These are phyloP conservation scores for Asbolus verrucosus DNA, from an alignment of 1,140 invertebrate species.

Conservation along the genomic window DNA sequence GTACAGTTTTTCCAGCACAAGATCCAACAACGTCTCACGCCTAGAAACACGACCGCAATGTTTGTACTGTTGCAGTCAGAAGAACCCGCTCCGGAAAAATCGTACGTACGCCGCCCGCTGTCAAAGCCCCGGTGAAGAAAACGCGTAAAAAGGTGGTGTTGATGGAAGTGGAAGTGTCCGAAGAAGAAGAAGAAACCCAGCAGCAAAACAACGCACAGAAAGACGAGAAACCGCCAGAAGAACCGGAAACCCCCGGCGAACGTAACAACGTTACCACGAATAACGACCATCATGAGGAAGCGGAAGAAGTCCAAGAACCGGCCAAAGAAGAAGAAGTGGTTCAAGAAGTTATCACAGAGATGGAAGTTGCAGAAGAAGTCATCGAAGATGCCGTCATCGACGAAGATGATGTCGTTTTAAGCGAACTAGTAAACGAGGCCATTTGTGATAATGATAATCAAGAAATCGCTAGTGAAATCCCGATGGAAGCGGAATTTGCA, in stretches of 20 bases:
- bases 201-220: constrained; percentile 29
- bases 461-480: constrained; percentile 30
- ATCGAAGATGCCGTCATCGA: constrained; percentile 52
- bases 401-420: constrained; percentile 24
- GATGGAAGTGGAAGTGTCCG: constrained; percentile 62
- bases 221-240: constrained; percentile 18
- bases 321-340: constrained; percentile 60
- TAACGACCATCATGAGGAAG: constrained; percentile 31
- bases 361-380: constrained; percentile 40
- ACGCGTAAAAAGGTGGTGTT: constrained; percentile 60
- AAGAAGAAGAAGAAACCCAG: constrained; percentile 57
- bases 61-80: constrained; percentile 46
- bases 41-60: constrained; percentile 12
- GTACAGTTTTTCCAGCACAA: background rate
- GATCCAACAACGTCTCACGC: constrained; percentile 13
- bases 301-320: constrained; percentile 18
- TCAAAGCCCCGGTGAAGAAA: constrained; percentile 54
- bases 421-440: background rate
- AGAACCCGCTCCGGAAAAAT: constrained; percentile 59
- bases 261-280: constrained; percentile 12
- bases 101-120: constrained; percentile 48
- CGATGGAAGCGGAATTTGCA: constrained; percentile 33
- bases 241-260: constrained; percentile 17
- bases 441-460: constrained; percentile 35
- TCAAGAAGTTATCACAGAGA: constrained; percentile 42